These are phyloP conservation scores for Cirrhinus mrigala DNA, from an alignment of 2,797 vertebrate species.

Conservation along the genomic window DNA sequence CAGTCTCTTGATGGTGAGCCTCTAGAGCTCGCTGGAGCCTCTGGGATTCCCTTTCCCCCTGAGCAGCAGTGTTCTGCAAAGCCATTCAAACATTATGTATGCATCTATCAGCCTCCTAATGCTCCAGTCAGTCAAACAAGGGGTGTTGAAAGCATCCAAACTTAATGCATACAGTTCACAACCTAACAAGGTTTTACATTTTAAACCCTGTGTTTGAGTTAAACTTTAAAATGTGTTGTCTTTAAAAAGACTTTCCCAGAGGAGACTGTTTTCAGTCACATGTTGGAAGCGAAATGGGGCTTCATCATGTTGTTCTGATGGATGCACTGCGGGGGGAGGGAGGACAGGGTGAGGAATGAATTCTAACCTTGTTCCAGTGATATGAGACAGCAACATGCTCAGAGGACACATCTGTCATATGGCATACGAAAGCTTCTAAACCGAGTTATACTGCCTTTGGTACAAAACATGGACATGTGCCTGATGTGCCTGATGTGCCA, in stretches of 20 bases:
- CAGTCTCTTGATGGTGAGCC: conserved; percentile 20
- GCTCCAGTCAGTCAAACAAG: background rate
- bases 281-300: conserved; percentile 31
- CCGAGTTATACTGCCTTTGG: conserved; percentile 13
- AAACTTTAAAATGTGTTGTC: conserved; percentile 14
- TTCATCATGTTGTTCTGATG: conserved; percentile 42
- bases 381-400: conserved; percentile 44
- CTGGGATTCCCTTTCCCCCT: conserved; percentile 14
- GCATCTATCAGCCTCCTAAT: conserved; percentile 13
- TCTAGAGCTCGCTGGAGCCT: conserved; percentile 16
- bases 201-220: conserved; percentile 11
- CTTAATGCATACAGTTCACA: background rate
- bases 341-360: conserved; percentile 40
- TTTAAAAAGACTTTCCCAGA: conserved; percentile 36
- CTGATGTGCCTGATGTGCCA: conserved; percentile 5
- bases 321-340: conserved; percentile 32
- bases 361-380: conserved; percentile 49
- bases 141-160: background rate
- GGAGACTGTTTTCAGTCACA: conserved; percentile 35
- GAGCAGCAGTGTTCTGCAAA: conserved; percentile 8
- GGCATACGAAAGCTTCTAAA: conserved; percentile 23
- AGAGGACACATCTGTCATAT: conserved; percentile 48
- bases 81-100: conserved; percentile 21
- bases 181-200: conserved; percentile 12
- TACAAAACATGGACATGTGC: background rate